Evolutionary conservation across 1,140 invertebrate species (phyloP), one percentile per base, ranked within the genome.

Genomic region (Cydia amplana): DNA sequence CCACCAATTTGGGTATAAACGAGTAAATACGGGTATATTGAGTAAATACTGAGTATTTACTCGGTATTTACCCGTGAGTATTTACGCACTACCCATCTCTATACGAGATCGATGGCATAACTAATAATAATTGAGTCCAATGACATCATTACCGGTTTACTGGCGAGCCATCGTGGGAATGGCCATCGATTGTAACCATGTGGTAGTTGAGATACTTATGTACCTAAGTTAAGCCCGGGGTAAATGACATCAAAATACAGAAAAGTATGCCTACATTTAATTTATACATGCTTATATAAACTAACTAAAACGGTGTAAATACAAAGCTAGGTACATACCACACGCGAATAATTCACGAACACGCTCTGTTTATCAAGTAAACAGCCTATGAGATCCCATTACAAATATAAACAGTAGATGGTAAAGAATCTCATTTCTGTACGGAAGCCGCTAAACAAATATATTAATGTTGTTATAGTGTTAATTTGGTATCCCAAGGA

Each of bases 121-220:
- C 55, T 20, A 60, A 60, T 60, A 60, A n/a, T 60, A 60, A 55
- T 60, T 20, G 55, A 10, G 55, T 60, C 18, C 55, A 60, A 60
- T 1, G 55, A 20, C 10, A 23, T 23, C 55, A 60, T 60, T 60
- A 60, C 7, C 7, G 10, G 20, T n/a, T 60, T 12, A 23, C 55
- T 23, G 9, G 18, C 20, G 9, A 23, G 16, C 5, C 20, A 60
- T 60, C 55, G 55, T 60, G 55, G 55, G 55, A 60, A 60, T 60
- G 18, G 18, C 55, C 55, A 23, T 10, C 55, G 51, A 23, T 60
- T 60, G 55, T 60, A 60, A 60, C 55, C 9, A 60, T 23, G 55
- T 23, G 55, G 18, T 23, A 3, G 55, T 18, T 51, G 49, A 51
- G 55, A 18, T n/a, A 23, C 55, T 23, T 60, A n/a, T n/a, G n/a